Evolutionary conservation across 23 tunicate genomes (phyloP).

Genomic region (Trididemnum nubilum): DNA sequence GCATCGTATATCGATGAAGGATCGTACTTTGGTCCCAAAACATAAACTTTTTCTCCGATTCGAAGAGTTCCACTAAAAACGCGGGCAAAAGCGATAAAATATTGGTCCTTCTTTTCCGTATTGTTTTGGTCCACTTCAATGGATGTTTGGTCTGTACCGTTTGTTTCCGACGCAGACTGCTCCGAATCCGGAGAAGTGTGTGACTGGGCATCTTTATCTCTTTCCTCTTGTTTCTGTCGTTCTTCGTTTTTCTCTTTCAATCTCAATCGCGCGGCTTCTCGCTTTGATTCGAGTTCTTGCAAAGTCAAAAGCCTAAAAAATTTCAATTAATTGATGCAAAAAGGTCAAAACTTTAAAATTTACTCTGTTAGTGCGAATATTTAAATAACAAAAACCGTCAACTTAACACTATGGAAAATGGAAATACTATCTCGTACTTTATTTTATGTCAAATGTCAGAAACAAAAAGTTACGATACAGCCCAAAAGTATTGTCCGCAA

Average conservation of each 20-base stretch:
- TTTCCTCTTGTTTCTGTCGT: not conserved
- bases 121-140: slow-evolving; percentile 3
- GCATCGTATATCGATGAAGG: slow-evolving; percentile 44
- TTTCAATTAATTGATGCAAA: too few relatives aligned
- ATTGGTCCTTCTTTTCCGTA: slow-evolving; percentile 5
- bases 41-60: slow-evolving; percentile 70
- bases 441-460: too few relatives aligned
- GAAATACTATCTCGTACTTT: too few relatives aligned
- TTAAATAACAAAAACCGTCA: too few relatives aligned
- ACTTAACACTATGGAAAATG: too few relatives aligned
- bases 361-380: not conserved
- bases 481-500: too few relatives aligned
- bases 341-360: too few relatives aligned
- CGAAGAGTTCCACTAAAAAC: slow-evolving; percentile 91
- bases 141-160: not conserved
- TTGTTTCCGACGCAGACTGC: not conserved
- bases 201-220: too few relatives aligned
- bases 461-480: too few relatives aligned
- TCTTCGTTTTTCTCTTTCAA: slow-evolving; percentile 6
- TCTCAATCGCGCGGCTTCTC: slow-evolving; percentile 68
- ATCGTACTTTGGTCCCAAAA: slow-evolving; percentile 85
- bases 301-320: slow-evolving; percentile 59
- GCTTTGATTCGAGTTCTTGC: slow-evolving; percentile 51
- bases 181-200: not conserved
- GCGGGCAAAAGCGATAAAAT: slow-evolving; percentile 87